Base-by-base conservation (phyloP, 2,113 vertebrate species). In the Oostethus manadensis region DNA sequence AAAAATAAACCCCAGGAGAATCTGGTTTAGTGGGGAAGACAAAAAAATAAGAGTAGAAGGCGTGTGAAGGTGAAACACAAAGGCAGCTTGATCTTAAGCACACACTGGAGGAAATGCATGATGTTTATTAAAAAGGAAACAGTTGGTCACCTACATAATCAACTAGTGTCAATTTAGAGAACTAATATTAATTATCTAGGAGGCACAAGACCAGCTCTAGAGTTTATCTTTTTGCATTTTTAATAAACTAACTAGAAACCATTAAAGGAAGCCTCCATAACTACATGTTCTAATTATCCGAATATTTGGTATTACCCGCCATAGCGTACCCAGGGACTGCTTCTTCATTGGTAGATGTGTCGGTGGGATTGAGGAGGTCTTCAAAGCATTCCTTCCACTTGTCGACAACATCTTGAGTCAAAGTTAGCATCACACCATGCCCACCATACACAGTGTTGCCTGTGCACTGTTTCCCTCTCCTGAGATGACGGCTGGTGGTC, bases 121-220 rank as follows among this genome's bases (percentile, higher is more conserved):
- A 57, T 23, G 61, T 61, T 64, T 68, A 87, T 88, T 83, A 88
- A 88, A 85, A 80, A 87, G 88, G 76, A 38, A 89, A 72, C 70
- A 55, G 70, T 84, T 68, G 78, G 84, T 84, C 85, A 83, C 81
- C 76, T 77, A 79, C 78, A 86, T 76, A 89, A 88, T 82, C 83
- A 89, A 86, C 84, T 68, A 80, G 84, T 88, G 87, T 88, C 86
- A 87, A 84, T 83, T 86, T 86, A 69, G 73, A 89, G 78, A 82
- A 81, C 71, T 78, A 76, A 78, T 83, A 89, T 88, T 86, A 88
- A 88, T 88, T 88, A 89, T 88, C 84, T 61, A 87, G 61, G 69
- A 86, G 85, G 76, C 80, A 79, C 81, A 82, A 86, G 81, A 74
- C 73, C 38, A 77, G 77, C 83, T 77, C 60, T 78, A 70, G 76